Percentiles rank a stretch among this genome's conserved stretches.
phyloP scores from a whole-genome alignment of 2,113 vertebrate genomes.

The Columba livia region DNA sequence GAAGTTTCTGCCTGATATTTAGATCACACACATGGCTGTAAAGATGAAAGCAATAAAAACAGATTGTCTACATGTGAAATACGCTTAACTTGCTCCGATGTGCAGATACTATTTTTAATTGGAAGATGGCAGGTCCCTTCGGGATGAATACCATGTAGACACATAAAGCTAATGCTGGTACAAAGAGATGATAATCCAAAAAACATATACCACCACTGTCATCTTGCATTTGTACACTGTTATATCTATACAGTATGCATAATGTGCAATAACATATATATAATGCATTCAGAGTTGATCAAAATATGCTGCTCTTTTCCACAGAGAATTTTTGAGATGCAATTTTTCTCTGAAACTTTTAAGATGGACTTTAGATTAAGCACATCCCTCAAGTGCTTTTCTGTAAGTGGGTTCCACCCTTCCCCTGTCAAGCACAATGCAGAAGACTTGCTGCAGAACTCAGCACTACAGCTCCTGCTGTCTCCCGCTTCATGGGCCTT shows the following conservation, averaged over 20 bases:
- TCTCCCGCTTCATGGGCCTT: neutral
- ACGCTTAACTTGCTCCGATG: conserved; percentile 23
- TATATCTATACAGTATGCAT: neutral
- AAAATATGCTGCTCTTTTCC: neutral
- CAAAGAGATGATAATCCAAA: neutral
- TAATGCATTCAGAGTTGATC: neutral
- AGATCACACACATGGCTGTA: conserved; percentile 50
- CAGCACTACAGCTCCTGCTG: neutral
- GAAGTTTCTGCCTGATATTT: conserved; percentile 35
- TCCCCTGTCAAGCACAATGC: neutral
- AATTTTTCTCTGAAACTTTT: neutral
- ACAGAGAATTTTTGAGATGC: neutral
- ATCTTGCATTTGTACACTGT: neutral
- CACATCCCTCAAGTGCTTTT: neutral
- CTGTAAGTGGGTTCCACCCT: neutral
- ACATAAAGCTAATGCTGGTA: neutral
- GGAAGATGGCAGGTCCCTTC: neutral
- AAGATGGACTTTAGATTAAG: neutral
- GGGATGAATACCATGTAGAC: neutral
- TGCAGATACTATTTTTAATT: neutral
- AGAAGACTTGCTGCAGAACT: neutral
- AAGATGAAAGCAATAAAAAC: conserved; percentile 65
- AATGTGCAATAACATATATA: neutral
- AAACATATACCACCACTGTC: neutral
- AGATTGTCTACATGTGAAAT: conserved; percentile 40